Base-by-base conservation (phyloP, 2,797 vertebrate genomes). In the Ctenopoma multispine region DNA sequence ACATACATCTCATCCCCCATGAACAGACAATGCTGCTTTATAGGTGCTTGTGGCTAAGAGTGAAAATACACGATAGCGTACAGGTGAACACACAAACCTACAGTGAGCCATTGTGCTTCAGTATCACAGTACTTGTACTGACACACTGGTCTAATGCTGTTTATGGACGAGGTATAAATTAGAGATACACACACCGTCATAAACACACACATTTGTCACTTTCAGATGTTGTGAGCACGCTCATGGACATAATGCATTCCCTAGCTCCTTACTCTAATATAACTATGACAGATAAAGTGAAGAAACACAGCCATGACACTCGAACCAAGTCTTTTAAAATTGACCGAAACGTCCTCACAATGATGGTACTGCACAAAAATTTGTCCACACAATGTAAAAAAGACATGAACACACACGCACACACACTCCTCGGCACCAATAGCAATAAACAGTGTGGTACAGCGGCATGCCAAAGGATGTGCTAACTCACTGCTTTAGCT, bases 381-480 rank as follows among this genome's bases (percentile, higher is more conserved):
- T 17, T 43, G 41, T 43, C 15, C 54, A 63, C 41, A 43, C 41
- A 41, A 41, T 43, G 41, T 43, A 43, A 43, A 43, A 46, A 23
- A 62, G 49, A 63, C 49, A 34, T 40, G 58, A 29, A 53, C 23
- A 64, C 54, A 49, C 38, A 49, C 20, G 48, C 43, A 56, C 59
- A 57, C 65, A 75, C 60, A 75, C 75, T 34, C 58, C 11, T 60
- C 43, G 65, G 65, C 76, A 80, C 79, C 69, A 78, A 66, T 61
- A 66, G 77, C 72, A 61, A 67, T 80, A 76, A 76, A 79, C 60
- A 75, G 72, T 88, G 85, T 67, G 83, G 81, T 87, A 73, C 27
- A 83, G 77, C 75, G 63, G 69, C 87, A 84, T 92, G 91, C 90
- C 92, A 92, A 68, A 84, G 23, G 88, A 91, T 90, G 90, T 93